These are phyloP conservation scores for Pycnomerus fuliginosus DNA, from an alignment of 2,888 invertebrate genomes.

Conservation along the genomic window DNA sequence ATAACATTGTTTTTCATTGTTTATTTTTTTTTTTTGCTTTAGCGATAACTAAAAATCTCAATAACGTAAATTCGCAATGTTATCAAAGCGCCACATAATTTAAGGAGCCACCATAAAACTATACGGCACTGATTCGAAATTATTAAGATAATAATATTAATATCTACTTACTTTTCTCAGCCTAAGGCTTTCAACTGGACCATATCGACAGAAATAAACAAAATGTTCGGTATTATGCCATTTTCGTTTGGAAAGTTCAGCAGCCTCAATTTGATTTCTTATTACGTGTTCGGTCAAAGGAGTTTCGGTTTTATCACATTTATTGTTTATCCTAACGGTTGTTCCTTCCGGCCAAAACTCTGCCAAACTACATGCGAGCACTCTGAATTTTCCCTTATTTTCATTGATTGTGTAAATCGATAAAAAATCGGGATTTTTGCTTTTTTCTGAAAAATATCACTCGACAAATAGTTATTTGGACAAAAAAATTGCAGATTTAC, in stretches of 20 bases:
- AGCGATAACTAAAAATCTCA: no score
- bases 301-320: conserved; percentile 68
- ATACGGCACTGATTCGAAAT: no score
- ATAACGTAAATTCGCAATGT: no score
- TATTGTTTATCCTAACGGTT: conserved; percentile 70
- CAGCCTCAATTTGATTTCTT: conserved; percentile 64
- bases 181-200: conserved; percentile 49
- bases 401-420: conserved; percentile 66
- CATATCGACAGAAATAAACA: conserved; percentile 72
- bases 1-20: no score
- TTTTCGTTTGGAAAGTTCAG: conserved; percentile 62
- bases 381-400: conserved; percentile 58
- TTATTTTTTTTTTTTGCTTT: no score
- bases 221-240: conserved; percentile 70
- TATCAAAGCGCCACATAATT: no score
- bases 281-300: conserved; percentile 69
- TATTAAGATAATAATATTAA: not conserved
- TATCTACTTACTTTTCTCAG: conserved; percentile 63
- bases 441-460: conserved; percentile 66
- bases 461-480: no score
- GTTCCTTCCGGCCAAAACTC: conserved; percentile 71
- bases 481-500: no score
- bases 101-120: no score
- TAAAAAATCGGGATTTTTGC: conserved; percentile 71
- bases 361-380: conserved; percentile 61